Evolutionary conservation across 2,797 vertebrate genomes (phyloP).

Genomic region (Jordanella pulchra): DNA sequence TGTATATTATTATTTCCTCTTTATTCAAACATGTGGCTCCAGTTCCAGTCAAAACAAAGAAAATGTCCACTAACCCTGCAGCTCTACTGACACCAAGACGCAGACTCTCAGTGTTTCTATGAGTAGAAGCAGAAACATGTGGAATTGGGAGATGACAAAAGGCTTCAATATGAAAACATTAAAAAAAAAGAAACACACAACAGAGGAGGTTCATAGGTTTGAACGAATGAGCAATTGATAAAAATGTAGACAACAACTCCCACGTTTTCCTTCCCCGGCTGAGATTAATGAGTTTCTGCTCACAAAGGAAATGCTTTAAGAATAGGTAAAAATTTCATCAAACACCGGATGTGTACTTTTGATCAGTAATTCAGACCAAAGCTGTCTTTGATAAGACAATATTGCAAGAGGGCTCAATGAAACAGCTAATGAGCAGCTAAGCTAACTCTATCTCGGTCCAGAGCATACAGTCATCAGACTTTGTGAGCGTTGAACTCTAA

Average conservation of each 20-base stretch:
- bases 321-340: conserved; percentile 74
- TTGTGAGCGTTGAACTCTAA: conserved; percentile 61
- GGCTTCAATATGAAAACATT: conserved; percentile 37
- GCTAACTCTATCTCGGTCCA: conserved; percentile 65
- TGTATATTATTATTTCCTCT: conserved; percentile 53
- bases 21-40: conserved; percentile 70
- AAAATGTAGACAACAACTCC: conserved; percentile 44
- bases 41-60: conserved; percentile 69
- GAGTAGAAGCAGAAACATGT: conserved; percentile 39
- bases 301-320: conserved; percentile 69
- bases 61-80: conserved; percentile 45
- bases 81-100: conserved; percentile 13
- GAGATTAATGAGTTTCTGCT: conserved; percentile 68
- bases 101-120: conserved; percentile 38
- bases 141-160: conserved; percentile 27
- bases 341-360: conserved; percentile 73
- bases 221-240: conserved; percentile 42
- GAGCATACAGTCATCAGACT: conserved; percentile 66
- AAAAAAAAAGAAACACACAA: background rate
- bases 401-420: conserved; percentile 74
- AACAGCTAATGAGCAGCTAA: conserved; percentile 73
- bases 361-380: conserved; percentile 74
- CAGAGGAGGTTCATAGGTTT: conserved; percentile 52
- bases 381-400: conserved; percentile 74
- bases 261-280: conserved; percentile 43